These are phyloP conservation scores for Zophobas morio DNA, from an alignment of 1,140 invertebrate species.

Conservation along the genomic window DNA sequence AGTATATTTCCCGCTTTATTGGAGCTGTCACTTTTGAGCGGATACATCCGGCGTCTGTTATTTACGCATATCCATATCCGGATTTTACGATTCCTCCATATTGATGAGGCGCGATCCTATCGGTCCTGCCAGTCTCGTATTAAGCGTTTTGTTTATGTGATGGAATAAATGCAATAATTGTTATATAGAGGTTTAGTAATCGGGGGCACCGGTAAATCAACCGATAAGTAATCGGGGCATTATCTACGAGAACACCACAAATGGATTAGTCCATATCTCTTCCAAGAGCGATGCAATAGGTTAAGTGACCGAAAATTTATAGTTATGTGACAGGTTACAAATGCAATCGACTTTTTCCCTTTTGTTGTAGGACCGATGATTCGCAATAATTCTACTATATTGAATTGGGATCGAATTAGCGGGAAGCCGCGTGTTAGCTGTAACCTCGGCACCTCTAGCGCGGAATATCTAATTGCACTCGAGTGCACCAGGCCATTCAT, in stretches of 20 bases:
- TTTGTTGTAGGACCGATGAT: constrained; percentile 21
- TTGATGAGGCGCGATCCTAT: constrained; percentile 20
- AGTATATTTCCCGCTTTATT: constrained; percentile 33
- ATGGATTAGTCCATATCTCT: constrained; percentile 42
- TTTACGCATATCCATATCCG: constrained; percentile 15
- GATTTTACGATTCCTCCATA: constrained; percentile 31
- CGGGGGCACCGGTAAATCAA: constrained; percentile 27
- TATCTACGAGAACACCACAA: constrained; percentile 38
- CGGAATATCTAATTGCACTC: constrained; percentile 21
- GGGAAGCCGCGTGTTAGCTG: not conserved
- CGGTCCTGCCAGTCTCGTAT: constrained; percentile 2
- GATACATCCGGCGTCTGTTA: constrained; percentile 20
- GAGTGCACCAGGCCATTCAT: constrained; percentile 12
- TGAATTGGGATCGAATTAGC: constrained; percentile 18
- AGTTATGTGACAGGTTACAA: constrained; percentile 40
- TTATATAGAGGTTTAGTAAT: constrained; percentile 18
- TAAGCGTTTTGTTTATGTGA: constrained; percentile 29
- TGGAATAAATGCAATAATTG: constrained; percentile 33
- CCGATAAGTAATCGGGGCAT: constrained; percentile 41
- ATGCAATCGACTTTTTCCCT: constrained; percentile 34
- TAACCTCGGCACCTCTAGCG: not conserved
- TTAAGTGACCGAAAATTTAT: constrained; percentile 43
- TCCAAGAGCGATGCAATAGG: constrained; percentile 32
- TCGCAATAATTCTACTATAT: not conserved
- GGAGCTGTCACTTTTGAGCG: constrained; percentile 31